A percentile compares a stretch with the other conserved stretches of the same genome.
Conservation (phyloP, 2,113 vertebrate genomes). For the Cynoglossus semilaevis region DNA sequence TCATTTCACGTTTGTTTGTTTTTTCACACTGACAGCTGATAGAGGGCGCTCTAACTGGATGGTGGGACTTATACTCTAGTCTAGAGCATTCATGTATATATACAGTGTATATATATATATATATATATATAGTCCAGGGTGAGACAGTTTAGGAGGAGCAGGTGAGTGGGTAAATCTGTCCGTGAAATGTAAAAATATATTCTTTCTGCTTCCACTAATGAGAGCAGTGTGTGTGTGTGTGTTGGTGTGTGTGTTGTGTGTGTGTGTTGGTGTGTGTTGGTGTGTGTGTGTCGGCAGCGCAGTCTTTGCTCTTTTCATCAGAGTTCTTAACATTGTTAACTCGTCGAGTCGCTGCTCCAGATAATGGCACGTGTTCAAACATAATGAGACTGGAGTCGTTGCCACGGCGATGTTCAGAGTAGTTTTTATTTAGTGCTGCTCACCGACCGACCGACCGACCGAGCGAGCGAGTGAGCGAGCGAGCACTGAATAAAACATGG, state of each 20-base stretch:
- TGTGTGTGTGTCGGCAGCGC: slow-evolving; percentile 39
- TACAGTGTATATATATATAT: too few species aligned
- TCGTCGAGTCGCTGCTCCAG: slow-evolving; percentile 36
- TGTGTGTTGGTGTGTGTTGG: too few species aligned
- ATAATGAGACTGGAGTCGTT: slow-evolving; percentile 57
- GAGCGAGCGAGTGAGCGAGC: too few species aligned
- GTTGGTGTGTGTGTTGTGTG: slow-evolving; percentile 34
- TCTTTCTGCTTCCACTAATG: slow-evolving; percentile 23
- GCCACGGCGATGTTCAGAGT: slow-evolving; percentile 52
- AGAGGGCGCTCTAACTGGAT: too few species aligned
- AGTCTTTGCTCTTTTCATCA: slow-evolving; percentile 31
- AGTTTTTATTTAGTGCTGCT: slow-evolving; percentile 56
- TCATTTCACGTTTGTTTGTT: too few species aligned
- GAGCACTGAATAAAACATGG: slow-evolving; percentile 60
- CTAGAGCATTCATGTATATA: too few species aligned
- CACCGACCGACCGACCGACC: slow-evolving; percentile 31
- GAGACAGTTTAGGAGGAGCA: too few species aligned
- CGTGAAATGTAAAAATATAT: slow-evolving; percentile 21
- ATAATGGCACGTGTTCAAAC: slow-evolving; percentile 41
- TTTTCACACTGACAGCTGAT: too few species aligned
- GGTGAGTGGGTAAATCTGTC: slow-evolving; percentile 12
- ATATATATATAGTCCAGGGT: too few species aligned
- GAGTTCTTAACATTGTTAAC: slow-evolving; percentile 48
- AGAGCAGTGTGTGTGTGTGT: slow-evolving; percentile 25
- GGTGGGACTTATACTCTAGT: too few species aligned